Evolutionary conservation across 2,797 vertebrate genomes (phyloP).

Genomic region (Potorous gilbertii): DNA sequence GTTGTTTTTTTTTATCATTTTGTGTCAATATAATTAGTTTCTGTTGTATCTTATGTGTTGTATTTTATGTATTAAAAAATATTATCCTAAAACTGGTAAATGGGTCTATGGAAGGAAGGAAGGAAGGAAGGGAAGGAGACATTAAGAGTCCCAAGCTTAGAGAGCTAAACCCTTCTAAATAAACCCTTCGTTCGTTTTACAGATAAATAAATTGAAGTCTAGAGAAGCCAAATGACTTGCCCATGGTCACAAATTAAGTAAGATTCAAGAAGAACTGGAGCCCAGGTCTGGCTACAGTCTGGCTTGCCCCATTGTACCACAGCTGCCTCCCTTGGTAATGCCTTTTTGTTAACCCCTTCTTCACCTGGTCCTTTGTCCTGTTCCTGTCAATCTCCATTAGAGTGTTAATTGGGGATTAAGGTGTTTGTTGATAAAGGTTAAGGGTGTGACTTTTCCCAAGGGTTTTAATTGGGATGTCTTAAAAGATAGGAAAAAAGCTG

Average conservation of each 20-base stretch:
- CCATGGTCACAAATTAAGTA: neutral
- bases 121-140: no score
- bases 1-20: neutral
- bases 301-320: neutral
- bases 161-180: neutral
- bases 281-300: neutral
- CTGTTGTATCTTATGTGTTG: neutral
- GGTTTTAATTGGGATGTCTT: neutral
- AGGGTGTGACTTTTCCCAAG: neutral
- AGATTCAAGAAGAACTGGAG: no score
- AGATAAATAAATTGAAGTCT: neutral
- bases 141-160: neutral
- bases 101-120: neutral
- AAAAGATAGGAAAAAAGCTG: neutral
- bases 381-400: neutral
- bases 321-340: neutral
- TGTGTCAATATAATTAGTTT: neutral
- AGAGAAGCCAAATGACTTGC: neutral
- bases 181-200: neutral
- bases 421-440: neutral
- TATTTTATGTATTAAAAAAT: neutral
- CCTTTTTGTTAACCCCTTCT: neutral
- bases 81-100: neutral
- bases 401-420: neutral
- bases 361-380: neutral